Evolutionary conservation across 2,113 vertebrate species (phyloP).

Genomic region (Muntiacus reevesi): DNA sequence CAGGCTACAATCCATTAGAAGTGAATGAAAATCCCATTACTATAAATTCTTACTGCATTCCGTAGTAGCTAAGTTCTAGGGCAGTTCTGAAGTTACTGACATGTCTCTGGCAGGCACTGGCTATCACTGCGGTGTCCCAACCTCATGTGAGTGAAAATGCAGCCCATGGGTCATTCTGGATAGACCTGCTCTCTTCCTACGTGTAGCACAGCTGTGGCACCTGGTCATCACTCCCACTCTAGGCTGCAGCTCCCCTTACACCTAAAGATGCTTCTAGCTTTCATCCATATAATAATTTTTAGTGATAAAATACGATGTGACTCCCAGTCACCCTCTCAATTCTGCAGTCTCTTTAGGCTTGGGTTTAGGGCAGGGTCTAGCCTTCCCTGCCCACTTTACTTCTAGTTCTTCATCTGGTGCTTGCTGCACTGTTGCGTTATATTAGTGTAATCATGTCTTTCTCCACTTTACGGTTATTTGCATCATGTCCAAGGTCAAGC

Average conservation of each 20-base stretch:
- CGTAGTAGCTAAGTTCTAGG: background rate
- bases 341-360: background rate
- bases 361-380: background rate
- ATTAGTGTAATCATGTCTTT: background rate
- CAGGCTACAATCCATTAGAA: background rate
- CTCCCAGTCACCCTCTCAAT: background rate
- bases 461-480: background rate
- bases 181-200: background rate
- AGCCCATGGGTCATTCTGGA: background rate
- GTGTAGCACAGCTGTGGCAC: background rate
- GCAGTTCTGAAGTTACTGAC: background rate
- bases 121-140: background rate
- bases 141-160: fast-evolving
- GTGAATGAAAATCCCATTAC: background rate
- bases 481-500: background rate
- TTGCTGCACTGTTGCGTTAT: background rate
- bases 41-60: background rate
- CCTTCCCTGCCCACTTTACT: background rate
- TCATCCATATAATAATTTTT: background rate
- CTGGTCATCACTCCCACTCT: background rate
- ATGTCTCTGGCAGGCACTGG: background rate
- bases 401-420: background rate
- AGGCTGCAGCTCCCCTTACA: background rate
- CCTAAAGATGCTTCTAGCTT: background rate
- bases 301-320: background rate